These are phyloP conservation scores for Lasioglossum zephyrum DNA, from an alignment of 2,888 invertebrate genomes.

Conservation along the genomic window DNA sequence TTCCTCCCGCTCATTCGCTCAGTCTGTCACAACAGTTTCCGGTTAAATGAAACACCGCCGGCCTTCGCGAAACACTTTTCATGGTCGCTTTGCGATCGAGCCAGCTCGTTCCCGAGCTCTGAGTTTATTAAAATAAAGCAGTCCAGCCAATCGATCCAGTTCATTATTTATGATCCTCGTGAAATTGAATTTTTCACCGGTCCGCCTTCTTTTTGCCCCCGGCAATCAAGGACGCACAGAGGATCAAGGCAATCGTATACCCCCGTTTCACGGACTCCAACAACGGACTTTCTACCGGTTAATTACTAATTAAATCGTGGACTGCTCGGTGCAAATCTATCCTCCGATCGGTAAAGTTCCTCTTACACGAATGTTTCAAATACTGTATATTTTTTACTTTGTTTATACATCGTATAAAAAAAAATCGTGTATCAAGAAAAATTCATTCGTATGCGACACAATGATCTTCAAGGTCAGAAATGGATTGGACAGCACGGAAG, in stretches of 20 bases:
- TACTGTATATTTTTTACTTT: too few relatives aligned
- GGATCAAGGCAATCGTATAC: slow-evolving; percentile 1
- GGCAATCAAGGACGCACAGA: not conserved
- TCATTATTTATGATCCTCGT: slow-evolving; percentile 45
- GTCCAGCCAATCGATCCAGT: slow-evolving; percentile 5
- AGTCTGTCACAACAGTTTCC: slow-evolving; percentile 42
- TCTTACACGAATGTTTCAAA: not conserved
- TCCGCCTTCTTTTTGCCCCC: not conserved
- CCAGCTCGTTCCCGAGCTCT: slow-evolving; percentile 50
- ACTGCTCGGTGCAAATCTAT: not conserved
- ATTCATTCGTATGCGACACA: too few relatives aligned
- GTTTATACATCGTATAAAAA: too few relatives aligned
- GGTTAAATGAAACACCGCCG: slow-evolving; percentile 55
- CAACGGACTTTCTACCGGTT: not conserved
- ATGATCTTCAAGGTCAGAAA: too few relatives aligned
- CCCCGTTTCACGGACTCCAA: not conserved
- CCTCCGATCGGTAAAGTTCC: not conserved
- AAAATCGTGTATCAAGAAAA: too few relatives aligned
- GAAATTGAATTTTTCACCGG: slow-evolving; percentile 13
- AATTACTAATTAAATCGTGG: not conserved
- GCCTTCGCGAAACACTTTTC: slow-evolving; percentile 27
- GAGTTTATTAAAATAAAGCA: slow-evolving; percentile 33
- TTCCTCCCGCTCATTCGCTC: slow-evolving; percentile 4
- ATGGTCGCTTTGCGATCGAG: slow-evolving; percentile 51
- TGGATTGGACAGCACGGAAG: too few relatives aligned